phyloP scores from a whole-genome alignment of 2,113 vertebrate genomes.

The Puntigrus tetrazona region DNA sequence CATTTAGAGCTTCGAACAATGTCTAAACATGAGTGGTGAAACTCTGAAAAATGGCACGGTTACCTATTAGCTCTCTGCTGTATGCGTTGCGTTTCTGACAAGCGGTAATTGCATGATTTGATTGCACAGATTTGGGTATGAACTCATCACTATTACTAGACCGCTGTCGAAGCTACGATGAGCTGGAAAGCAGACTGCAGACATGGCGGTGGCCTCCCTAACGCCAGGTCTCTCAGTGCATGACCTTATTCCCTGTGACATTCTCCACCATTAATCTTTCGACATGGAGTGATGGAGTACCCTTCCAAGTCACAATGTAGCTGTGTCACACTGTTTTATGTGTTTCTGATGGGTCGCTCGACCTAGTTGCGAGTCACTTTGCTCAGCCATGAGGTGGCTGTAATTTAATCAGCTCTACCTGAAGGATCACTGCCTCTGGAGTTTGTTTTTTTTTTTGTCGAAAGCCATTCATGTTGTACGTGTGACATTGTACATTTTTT shows the following conservation, averaged over 20 bases:
- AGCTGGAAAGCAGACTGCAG: not conserved
- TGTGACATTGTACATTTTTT: constrained; percentile 10
- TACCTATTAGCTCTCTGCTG: not conserved
- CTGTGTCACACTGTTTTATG: constrained; percentile 65
- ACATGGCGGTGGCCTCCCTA: constrained; percentile 1
- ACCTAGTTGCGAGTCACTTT: constrained; percentile 46
- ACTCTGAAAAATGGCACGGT: not conserved
- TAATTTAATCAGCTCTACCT: constrained; percentile 58
- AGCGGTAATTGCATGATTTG: constrained; percentile 53
- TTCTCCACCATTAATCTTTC: constrained; percentile 76
- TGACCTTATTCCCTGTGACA: constrained; percentile 77
- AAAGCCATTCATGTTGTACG: not conserved
- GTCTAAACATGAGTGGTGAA: constrained; percentile 32
- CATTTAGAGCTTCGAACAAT: constrained; percentile 39
- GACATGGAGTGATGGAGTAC: constrained; percentile 70
- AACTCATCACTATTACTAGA: not conserved
- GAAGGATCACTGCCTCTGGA: constrained; percentile 34
- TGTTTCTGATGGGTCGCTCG: constrained; percentile 58
- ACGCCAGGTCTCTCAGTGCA: constrained; percentile 64
- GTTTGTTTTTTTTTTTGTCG: constrained; percentile 50
- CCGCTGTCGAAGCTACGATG: not conserved
- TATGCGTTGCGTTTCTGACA: constrained; percentile 39
- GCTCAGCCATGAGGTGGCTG: constrained; percentile 52
- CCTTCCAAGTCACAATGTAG: constrained; percentile 66
- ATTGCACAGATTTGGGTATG: not conserved